Conservation (phyloP, 37 sponge, comb jelly and placozoan species). For the Halichondria panicea region DNA sequence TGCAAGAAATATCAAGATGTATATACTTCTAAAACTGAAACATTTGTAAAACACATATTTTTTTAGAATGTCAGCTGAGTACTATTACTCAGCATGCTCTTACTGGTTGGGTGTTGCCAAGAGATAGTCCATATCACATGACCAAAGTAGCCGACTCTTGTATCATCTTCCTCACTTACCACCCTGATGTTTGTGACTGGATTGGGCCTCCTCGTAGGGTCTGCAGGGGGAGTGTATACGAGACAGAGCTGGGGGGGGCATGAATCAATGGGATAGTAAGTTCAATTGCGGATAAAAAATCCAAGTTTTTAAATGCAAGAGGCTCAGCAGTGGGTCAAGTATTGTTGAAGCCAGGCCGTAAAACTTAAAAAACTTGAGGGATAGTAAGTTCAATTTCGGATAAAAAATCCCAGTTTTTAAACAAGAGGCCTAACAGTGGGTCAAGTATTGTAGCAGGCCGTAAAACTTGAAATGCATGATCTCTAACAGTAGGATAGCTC, state of each 20-base stretch:
- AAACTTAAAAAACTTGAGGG: too few relatives aligned
- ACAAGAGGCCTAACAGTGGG: too few relatives aligned
- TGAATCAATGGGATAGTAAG: too few relatives aligned
- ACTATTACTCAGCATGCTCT: constrained; percentile 4
- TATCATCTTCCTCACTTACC: background rate
- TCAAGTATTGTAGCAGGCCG: too few relatives aligned
- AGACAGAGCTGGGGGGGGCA: background rate
- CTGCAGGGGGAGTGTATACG: background rate
- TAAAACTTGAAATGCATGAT: too few relatives aligned
- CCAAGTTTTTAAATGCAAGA: too few relatives aligned
- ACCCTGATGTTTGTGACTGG: constrained; percentile 9
- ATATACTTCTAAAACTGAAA: too few relatives aligned
- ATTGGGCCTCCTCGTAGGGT: background rate
- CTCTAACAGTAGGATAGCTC: too few relatives aligned
- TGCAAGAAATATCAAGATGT: background rate
- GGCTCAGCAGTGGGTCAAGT: too few relatives aligned
- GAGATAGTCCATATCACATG: constrained; percentile 27
- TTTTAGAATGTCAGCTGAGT: background rate
- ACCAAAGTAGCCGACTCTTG: constrained; percentile 49
- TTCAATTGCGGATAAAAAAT: too few relatives aligned
- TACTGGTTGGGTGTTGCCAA: constrained; percentile 35
- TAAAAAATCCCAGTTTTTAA: too few relatives aligned
- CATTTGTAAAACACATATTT: background rate
- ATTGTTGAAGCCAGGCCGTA: background rate
- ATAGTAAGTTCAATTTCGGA: too few relatives aligned